phyloP scores from a whole-genome alignment of 2,113 vertebrate species.

The Pterocles gutturalis region DNA sequence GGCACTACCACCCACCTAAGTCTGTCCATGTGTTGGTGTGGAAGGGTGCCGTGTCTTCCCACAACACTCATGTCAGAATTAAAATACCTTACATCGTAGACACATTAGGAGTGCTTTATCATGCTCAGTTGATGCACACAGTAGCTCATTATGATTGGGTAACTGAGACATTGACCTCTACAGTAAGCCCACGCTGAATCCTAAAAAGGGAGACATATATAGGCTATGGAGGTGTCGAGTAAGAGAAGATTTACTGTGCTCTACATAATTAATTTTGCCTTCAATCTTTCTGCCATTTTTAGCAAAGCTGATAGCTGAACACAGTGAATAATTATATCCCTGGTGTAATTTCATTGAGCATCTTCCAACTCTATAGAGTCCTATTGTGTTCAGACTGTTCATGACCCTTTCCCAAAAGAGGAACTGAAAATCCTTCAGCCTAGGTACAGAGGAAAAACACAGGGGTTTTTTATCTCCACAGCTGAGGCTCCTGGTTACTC shows the following conservation, averaged over 20 bases:
- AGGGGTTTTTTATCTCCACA: not conserved
- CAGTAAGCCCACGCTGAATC: slow-evolving; percentile 48
- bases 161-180: slow-evolving; percentile 48
- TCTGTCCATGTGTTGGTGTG: slow-evolving; percentile 13
- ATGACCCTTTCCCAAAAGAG: not conserved
- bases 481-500: not conserved
- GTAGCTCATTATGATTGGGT: slow-evolving; percentile 54
- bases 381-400: not conserved
- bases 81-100: slow-evolving; percentile 49
- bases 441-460: not conserved
- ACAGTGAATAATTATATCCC: not conserved
- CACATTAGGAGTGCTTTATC: slow-evolving; percentile 58
- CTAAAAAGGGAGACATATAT: slow-evolving; percentile 54
- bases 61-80: not conserved
- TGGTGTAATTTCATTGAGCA: not conserved
- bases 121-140: slow-evolving; percentile 22
- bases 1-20: slow-evolving; percentile 26
- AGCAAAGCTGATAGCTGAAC: not conserved
- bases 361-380: not conserved
- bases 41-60: not conserved
- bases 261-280: slow-evolving; percentile 43
- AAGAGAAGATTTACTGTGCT: slow-evolving; percentile 39
- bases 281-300: slow-evolving; percentile 27
- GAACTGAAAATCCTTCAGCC: not conserved
- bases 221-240: slow-evolving; percentile 45